Evolutionary conservation across 2,888 invertebrate genomes (phyloP).

Genomic region (Schizotus pectinicornis): DNA sequence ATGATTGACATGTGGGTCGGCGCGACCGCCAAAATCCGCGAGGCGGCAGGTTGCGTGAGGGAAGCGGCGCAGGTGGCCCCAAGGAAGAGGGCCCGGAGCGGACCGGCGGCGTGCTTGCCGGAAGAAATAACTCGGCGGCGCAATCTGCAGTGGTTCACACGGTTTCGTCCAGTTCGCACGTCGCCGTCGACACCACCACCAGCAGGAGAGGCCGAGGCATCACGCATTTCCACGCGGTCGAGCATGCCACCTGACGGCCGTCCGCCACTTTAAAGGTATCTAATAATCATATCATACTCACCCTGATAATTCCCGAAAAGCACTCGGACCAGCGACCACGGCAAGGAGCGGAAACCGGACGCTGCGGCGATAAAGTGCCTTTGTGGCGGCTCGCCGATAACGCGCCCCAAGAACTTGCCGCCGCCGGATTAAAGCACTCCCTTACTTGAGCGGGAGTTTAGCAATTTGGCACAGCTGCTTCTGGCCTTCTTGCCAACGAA

Average conservation of each 20-base stretch:
- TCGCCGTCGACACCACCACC: slow-evolving; percentile 22
- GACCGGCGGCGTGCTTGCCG: slow-evolving; percentile 1
- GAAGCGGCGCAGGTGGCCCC: slow-evolving; percentile 23
- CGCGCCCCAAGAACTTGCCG: too few relatives aligned
- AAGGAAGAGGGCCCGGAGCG: slow-evolving; percentile 3
- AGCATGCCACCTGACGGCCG: slow-evolving; percentile 53
- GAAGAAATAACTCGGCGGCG: not conserved
- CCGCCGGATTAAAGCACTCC: too few relatives aligned
- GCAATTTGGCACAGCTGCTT: too few relatives aligned
- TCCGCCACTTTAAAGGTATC: slow-evolving; percentile 47
- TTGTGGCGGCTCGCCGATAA: too few relatives aligned
- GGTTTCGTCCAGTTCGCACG: slow-evolving; percentile 39
- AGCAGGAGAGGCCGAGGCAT: slow-evolving; percentile 22
- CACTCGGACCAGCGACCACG: not conserved
- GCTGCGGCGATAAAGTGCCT: too few relatives aligned
- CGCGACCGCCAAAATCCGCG: not conserved
- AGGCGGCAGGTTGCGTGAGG: not conserved
- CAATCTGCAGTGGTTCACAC: slow-evolving; percentile 38
- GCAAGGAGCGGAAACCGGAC: too few relatives aligned
- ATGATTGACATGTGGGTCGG: not conserved
- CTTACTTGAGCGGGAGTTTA: too few relatives aligned
- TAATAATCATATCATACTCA: slow-evolving; percentile 30
- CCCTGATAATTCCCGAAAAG: slow-evolving; percentile 20
- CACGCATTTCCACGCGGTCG: slow-evolving; percentile 44
- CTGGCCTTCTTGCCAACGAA: too few relatives aligned